Percentiles rank a stretch among this genome's conserved stretches.
Evolutionary conservation across 1,140 invertebrate species (phyloP).

Genomic region (Lineus longissimus): DNA sequence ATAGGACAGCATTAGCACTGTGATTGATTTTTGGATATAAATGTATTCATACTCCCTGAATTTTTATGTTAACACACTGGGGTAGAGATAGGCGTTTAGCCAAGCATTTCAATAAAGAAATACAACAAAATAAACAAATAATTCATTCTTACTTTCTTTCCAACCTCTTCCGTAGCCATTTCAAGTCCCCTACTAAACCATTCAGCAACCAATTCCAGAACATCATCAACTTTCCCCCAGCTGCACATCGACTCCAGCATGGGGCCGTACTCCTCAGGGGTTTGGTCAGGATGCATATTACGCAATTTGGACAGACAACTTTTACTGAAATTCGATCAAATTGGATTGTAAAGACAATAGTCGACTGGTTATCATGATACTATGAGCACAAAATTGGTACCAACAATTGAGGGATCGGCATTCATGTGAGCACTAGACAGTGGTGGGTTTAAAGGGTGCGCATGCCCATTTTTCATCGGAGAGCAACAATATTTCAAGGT

Average conservation of each 20-base stretch:
- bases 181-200: constrained; percentile 21
- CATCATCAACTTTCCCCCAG: constrained; percentile 30
- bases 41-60: no score
- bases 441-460: not conserved
- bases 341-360: not conserved
- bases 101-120: no score
- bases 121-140: no score
- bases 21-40: no score
- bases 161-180: not conserved
- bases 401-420: not conserved
- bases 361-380: not conserved
- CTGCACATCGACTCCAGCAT: constrained; percentile 33
- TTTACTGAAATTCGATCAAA: constrained; percentile 20
- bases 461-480: not conserved
- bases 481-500: not conserved
- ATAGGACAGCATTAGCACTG: no score
- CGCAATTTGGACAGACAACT: constrained; percentile 29
- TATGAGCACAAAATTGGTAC: not conserved
- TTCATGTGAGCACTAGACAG: not conserved
- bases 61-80: no score
- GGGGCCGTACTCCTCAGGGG: constrained; percentile 19
- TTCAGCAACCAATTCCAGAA: constrained; percentile 31
- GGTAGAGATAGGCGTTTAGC: no score
- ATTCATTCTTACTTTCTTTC: constrained; percentile 19
- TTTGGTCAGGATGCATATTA: constrained; percentile 16